These are phyloP conservation scores for Xenopus tropicalis DNA, from an alignment of 2,113 vertebrate species.

Conservation along the genomic window DNA sequence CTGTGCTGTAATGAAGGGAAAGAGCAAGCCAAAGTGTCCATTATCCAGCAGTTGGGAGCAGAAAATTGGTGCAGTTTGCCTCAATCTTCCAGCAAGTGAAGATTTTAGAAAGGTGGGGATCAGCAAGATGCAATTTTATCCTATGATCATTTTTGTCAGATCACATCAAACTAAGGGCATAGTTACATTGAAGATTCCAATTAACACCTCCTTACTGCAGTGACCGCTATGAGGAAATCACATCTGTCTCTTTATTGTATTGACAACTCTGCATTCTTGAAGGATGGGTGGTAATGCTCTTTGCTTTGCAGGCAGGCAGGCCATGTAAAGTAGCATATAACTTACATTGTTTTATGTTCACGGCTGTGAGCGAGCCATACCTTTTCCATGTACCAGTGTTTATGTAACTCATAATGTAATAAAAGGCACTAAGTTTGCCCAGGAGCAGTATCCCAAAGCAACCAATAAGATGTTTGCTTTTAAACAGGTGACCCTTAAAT, in stretches of 20 bases:
- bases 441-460: no score
- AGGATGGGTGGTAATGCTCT: constrained; percentile 17
- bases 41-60: constrained; percentile 82
- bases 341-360: background rate
- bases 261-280: constrained; percentile 38
- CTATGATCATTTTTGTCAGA: constrained; percentile 83
- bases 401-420: background rate
- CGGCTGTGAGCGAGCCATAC: background rate
- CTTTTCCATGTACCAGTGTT: background rate
- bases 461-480: no score
- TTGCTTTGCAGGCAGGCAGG: constrained; percentile 1
- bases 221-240: constrained; percentile 44
- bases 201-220: constrained; percentile 62
- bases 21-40: constrained; percentile 78
- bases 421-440: no score
- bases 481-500: no score
- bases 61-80: constrained; percentile 87
- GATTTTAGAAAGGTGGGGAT: constrained; percentile 80
- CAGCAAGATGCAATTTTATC: constrained; percentile 84
- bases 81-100: constrained; percentile 80
- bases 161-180: constrained; percentile 73
- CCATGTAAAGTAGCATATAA: constrained; percentile 31
- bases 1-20: constrained; percentile 78
- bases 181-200: constrained; percentile 71
- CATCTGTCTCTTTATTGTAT: constrained; percentile 40